These are phyloP conservation scores for Enteromius anoplus DNA, from an alignment of 2,797 vertebrate genomes.

Conservation along the genomic window DNA sequence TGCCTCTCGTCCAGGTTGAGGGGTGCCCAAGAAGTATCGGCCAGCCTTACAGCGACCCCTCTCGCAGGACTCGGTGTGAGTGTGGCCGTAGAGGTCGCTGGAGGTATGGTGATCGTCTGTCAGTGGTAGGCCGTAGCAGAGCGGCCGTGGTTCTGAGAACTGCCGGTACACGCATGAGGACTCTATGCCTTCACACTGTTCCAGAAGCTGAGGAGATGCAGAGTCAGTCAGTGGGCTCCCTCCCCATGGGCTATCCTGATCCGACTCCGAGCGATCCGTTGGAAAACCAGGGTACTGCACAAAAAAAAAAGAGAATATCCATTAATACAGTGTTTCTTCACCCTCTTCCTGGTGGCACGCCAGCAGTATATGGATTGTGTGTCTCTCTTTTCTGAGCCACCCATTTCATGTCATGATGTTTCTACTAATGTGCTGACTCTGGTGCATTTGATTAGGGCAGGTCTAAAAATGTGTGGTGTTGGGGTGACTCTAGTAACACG, in stretches of 20 bases:
- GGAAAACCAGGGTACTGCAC: constrained; percentile 90
- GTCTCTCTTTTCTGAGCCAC: not conserved
- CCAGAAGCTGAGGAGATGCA: constrained; percentile 89
- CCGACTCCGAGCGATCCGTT: constrained; percentile 90
- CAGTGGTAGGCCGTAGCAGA: constrained; percentile 84
- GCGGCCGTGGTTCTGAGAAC: constrained; percentile 78
- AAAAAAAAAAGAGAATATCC: not conserved
- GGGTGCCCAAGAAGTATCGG: constrained; percentile 89
- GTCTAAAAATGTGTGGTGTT: not conserved
- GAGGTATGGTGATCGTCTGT: constrained; percentile 68
- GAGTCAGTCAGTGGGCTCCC: constrained; percentile 91
- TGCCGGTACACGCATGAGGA: constrained; percentile 88
- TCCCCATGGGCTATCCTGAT: constrained; percentile 94
- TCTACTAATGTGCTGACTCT: not conserved
- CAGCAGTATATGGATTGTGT: not conserved
- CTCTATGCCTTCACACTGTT: constrained; percentile 82
- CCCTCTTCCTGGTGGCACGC: not conserved
- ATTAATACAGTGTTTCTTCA: not conserved
- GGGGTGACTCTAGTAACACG: not conserved
- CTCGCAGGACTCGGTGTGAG: constrained; percentile 86
- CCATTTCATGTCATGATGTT: not conserved
- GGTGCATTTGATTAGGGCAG: not conserved
- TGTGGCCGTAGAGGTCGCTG: constrained; percentile 77
- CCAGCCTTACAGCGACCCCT: constrained; percentile 90
- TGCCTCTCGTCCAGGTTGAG: constrained; percentile 81